Evolutionary conservation across 2,113 vertebrate genomes (phyloP).

Genomic region (Catharus fuscescens): DNA sequence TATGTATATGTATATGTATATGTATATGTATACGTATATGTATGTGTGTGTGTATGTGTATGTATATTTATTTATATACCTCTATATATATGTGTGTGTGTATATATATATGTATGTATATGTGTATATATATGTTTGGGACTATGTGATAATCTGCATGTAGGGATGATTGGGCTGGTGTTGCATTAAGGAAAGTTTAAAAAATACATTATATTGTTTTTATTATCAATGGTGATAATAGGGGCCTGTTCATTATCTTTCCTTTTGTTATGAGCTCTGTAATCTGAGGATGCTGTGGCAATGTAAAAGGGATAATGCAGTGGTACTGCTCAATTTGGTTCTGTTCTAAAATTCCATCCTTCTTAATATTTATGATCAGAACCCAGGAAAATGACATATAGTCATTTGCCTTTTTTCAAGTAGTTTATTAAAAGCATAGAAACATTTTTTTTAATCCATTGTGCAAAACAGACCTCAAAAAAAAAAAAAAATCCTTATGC

Average conservation of each 20-base stretch:
- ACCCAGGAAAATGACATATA: neutral
- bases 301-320: conserved; percentile 1
- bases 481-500: neutral
- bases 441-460: neutral
- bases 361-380: neutral
- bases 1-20: neutral
- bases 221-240: conserved; percentile 78
- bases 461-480: neutral
- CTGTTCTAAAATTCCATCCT: conserved; percentile 20
- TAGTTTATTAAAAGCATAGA: neutral
- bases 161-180: conserved; percentile 52
- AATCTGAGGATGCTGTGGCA: conserved; percentile 45
- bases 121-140: neutral
- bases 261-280: conserved; percentile 36
- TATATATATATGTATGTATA: no score
- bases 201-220: conserved; percentile 76
- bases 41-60: neutral
- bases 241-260: conserved; percentile 37
- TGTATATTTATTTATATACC: no score
- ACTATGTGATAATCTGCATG: conserved; percentile 18
- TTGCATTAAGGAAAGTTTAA: conserved; percentile 77
- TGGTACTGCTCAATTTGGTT: neutral
- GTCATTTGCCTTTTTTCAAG: neutral
- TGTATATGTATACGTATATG: neutral
- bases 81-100: no score